Conservation (phyloP, 2,888 invertebrate genomes). For the Dasysyrphus tricinctus region DNA sequence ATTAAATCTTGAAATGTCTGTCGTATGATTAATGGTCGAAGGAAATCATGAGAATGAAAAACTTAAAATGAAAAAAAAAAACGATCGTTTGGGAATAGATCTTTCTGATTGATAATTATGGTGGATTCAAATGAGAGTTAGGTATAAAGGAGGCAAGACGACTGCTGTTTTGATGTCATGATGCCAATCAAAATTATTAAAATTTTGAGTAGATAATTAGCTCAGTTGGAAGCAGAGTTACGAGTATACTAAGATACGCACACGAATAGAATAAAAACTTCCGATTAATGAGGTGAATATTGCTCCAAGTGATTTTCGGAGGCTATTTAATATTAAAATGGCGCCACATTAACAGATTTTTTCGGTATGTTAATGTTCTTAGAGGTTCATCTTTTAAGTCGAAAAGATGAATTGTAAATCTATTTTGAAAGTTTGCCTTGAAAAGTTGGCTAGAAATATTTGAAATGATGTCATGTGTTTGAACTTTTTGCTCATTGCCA, state of each 20-base stretch:
- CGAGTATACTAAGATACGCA: conserved; percentile 1
- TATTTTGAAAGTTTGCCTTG: conserved; percentile 1
- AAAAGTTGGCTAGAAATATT: no score
- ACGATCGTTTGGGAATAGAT: conserved; percentile 59
- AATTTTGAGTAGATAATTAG: conserved; percentile 68
- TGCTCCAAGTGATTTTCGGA: conserved; percentile 13
- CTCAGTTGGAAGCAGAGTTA: conserved; percentile 58
- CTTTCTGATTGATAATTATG: conserved; percentile 53
- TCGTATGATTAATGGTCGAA: conserved; percentile 66
- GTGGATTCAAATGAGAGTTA: background rate
- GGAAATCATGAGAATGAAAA: conserved; percentile 16
- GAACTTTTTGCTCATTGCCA: no score
- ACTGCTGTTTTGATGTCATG: conserved; percentile 62
- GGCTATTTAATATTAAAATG: conserved; percentile 19
- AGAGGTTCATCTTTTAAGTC: background rate
- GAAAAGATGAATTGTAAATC: background rate
- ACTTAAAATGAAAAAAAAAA: conserved; percentile 26
- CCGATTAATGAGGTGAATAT: conserved; percentile 32
- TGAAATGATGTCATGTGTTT: background rate
- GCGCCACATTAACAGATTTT: conserved; percentile 36
- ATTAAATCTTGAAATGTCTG: conserved; percentile 74
- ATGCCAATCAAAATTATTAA: conserved; percentile 59
- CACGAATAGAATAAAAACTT: conserved; percentile 34
- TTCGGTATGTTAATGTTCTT: background rate
- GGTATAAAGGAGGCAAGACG: background rate